These are phyloP conservation scores for Protobothrops mucrosquamatus DNA, from an alignment of 2,113 vertebrate genomes.

Conservation along the genomic window DNA sequence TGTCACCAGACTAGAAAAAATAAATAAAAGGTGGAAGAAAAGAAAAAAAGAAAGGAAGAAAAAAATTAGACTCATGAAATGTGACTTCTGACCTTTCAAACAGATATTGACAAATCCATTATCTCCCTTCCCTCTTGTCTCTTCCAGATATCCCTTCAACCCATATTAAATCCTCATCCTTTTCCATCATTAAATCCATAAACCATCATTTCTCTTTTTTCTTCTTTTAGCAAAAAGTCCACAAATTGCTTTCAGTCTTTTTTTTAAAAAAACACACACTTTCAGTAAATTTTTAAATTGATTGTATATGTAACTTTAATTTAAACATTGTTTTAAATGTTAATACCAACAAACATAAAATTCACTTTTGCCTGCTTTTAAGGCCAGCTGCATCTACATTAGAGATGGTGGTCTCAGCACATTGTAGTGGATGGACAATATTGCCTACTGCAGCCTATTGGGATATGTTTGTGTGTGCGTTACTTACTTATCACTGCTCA, in stretches of 20 bases:
- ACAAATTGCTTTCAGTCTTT: neutral
- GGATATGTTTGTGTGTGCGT: too few species aligned
- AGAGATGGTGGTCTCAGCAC: neutral
- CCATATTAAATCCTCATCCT: neutral
- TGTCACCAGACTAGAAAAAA: neutral
- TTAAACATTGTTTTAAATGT: neutral
- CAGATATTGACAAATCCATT: neutral
- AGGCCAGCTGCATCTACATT: neutral
- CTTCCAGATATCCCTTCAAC: neutral
- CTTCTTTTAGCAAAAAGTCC: neutral
- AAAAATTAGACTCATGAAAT: neutral
- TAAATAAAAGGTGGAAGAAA: neutral
- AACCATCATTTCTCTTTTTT: neutral
- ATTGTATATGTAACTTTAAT: neutral
- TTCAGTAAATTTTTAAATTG: neutral
- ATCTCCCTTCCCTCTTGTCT: neutral
- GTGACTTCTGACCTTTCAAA: neutral
- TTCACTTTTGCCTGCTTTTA: neutral
- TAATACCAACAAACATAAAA: neutral
- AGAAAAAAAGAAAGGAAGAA: neutral
- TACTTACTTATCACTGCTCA: neutral
- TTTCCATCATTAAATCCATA: neutral
- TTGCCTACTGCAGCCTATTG: neutral
- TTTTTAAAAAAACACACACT: neutral
- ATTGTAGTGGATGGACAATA: neutral